A percentile compares a stretch with the other conserved stretches of the same genome.
These are phyloP conservation scores for Enteromius paludinosus DNA, from an alignment of 2,797 vertebrate genomes.

Conservation along the genomic window DNA sequence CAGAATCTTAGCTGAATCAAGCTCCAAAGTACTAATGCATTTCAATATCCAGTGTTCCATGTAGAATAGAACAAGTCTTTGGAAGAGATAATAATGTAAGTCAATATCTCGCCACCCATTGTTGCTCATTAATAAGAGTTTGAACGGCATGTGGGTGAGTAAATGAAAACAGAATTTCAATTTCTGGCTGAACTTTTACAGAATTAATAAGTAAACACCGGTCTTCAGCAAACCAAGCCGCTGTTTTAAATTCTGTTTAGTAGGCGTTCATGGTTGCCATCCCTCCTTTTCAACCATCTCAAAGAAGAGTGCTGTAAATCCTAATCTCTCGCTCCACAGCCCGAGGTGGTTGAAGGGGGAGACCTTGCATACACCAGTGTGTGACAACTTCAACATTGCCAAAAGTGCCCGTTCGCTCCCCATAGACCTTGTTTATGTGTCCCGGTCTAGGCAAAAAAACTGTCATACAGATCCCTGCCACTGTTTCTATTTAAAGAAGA, in stretches of 20 bases:
- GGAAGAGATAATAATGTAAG: neutral
- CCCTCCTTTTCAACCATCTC: constrained; percentile 21
- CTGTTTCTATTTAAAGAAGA: constrained; percentile 56
- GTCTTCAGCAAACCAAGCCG: constrained; percentile 5
- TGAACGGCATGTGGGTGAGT: neutral
- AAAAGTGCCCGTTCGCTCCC: constrained; percentile 61
- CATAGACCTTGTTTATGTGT: constrained; percentile 66
- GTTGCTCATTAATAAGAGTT: neutral
- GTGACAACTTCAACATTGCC: constrained; percentile 56
- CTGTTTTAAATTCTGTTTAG: constrained; percentile 29
- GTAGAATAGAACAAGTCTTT: neutral
- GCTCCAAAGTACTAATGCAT: neutral
- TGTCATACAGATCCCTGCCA: constrained; percentile 47
- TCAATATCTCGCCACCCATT: neutral
- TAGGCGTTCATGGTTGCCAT: constrained; percentile 11
- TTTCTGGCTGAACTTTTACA: neutral
- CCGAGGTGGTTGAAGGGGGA: constrained; percentile 61
- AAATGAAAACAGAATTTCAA: neutral
- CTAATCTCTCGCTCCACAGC: constrained; percentile 20
- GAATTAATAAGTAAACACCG: constrained; percentile 1
- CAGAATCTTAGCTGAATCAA: neutral
- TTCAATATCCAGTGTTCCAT: neutral
- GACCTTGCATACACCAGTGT: constrained; percentile 61
- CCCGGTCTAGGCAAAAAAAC: constrained; percentile 51
- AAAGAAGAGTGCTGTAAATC: constrained; percentile 30